Conservation (phyloP, 2,113 vertebrate species). For the Glareola pratincola region DNA sequence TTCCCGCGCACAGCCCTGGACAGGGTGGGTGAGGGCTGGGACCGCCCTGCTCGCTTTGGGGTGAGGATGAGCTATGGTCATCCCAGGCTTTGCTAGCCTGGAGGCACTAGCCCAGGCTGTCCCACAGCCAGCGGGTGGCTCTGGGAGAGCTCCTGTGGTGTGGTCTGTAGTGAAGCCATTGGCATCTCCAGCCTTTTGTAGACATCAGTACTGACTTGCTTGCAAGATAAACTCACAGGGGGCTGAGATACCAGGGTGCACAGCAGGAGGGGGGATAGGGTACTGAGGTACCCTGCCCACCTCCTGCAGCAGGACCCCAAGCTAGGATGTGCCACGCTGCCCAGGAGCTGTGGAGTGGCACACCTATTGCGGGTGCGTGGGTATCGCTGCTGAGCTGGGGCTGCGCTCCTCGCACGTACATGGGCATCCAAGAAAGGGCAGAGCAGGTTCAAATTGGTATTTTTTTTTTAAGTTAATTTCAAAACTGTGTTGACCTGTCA, state of each 20-base stretch:
- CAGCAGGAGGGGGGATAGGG: neutral
- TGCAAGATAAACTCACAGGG: accelerated
- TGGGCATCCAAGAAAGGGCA: neutral
- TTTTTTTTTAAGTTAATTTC: neutral
- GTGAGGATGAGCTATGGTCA: accelerated
- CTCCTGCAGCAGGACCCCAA: neutral
- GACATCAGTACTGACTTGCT: neutral
- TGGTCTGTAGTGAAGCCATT: accelerated
- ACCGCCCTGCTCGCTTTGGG: accelerated
- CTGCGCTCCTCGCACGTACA: accelerated
- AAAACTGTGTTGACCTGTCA: neutral
- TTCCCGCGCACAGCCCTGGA: neutral
- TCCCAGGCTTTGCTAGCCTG: neutral
- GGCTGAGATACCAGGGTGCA: neutral
- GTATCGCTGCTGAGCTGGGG: neutral
- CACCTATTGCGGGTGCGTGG: accelerated
- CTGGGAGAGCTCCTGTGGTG: accelerated
- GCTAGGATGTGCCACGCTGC: accelerated
- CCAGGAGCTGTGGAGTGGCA: no score
- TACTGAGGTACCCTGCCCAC: no score
- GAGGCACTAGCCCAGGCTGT: neutral
- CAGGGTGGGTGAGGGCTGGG: accelerated
- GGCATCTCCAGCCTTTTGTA: neutral
- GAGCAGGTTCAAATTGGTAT: neutral
- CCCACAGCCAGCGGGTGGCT: accelerated